These are phyloP conservation scores for Drosophila sproati DNA, from an alignment of 1,140 invertebrate genomes.

Conservation along the genomic window DNA sequence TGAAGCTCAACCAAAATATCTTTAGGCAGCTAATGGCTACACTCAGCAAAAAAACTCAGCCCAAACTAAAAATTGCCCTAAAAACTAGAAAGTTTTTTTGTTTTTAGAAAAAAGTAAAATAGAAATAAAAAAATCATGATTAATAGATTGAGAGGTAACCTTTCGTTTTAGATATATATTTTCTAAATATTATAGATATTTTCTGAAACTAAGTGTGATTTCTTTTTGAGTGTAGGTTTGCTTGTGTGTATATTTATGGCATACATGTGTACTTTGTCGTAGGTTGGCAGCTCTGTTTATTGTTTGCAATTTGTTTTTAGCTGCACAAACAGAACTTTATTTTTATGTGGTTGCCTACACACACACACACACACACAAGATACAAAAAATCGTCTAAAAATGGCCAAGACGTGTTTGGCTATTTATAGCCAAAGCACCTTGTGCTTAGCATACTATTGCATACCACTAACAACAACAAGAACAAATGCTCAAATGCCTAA, in stretches of 20 bases:
- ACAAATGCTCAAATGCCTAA: conserved; percentile 3
- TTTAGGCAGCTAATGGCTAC: not conserved
- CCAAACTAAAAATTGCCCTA: too few species aligned
- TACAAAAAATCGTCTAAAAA: conserved; percentile 50
- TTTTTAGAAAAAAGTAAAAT: too few species aligned
- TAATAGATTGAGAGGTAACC: too few species aligned
- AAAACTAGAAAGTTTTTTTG: too few species aligned
- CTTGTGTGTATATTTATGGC: conserved; percentile 11
- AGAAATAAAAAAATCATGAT: too few species aligned
- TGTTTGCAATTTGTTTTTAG: conserved; percentile 82
- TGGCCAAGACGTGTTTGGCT: conserved; percentile 66
- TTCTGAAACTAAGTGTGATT: not conserved
- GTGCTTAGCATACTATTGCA: conserved; percentile 36
- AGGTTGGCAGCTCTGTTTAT: conserved; percentile 59
- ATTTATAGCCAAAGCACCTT: conserved; percentile 62
- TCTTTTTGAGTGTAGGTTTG: conserved; percentile 1
- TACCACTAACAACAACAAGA: conserved; percentile 31
- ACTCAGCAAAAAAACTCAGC: too few species aligned
- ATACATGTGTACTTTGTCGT: conserved; percentile 43
- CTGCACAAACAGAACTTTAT: conserved; percentile 73
- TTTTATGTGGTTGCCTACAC: conserved; percentile 52
- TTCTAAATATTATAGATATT: too few species aligned
- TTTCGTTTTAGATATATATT: too few species aligned
- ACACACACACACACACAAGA: conserved; percentile 25
- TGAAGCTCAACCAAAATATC: conserved; percentile 23